Evolutionary conservation across 2,888 invertebrate species (phyloP), one percentile per base, ranked within the genome.

Genomic region (Coenonympha glycerion): DNA sequence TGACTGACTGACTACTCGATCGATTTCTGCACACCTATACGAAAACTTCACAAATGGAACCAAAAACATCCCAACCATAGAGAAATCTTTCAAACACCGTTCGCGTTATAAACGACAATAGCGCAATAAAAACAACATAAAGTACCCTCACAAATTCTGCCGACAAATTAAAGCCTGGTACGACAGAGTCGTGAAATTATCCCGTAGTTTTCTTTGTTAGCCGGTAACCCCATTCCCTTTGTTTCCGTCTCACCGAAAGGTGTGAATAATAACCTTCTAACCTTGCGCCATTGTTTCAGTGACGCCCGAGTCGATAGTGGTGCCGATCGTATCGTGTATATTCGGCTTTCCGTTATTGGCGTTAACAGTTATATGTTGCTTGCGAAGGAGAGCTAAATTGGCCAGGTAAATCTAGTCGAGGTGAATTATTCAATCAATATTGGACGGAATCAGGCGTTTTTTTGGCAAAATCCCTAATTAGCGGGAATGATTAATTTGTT

Each of bases 271-370:
- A 46, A 33, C 30, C 37, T 26, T 19, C 19, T 42, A 46, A 42
- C 22, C 22, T 15, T 47, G 36, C 37, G 33, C 21, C 44, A 56
- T 79, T 79, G 73, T 83, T 82, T 19, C 90, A 95, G 95, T 95
- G 59, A 92, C 95, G 41, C 94, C 95, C 45, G 95, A 95, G 80
- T 94, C 94, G 47, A 93, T 95, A 62, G 95, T 95, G 47, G 92
- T 95, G 60, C 95, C 95, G 34, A 95, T 95, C 62, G 92, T 95
- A 44, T 95, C 95, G 49, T 95, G 95, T 78, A 96, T 96, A 71
- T 90, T 96, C 69, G 95, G 95, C 52, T 96, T 96, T 71, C 96
- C 96, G 30, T 85, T 96, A 59, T 79, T 96, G 72, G 95, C 95
- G 2, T 88, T 96, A 53, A 90, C 95, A 59, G 92, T 96, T 58